Evolutionary conservation across 2,113 vertebrate species (phyloP), one percentile per base, ranked within the genome.

Genomic region (Mugil cephalus): DNA sequence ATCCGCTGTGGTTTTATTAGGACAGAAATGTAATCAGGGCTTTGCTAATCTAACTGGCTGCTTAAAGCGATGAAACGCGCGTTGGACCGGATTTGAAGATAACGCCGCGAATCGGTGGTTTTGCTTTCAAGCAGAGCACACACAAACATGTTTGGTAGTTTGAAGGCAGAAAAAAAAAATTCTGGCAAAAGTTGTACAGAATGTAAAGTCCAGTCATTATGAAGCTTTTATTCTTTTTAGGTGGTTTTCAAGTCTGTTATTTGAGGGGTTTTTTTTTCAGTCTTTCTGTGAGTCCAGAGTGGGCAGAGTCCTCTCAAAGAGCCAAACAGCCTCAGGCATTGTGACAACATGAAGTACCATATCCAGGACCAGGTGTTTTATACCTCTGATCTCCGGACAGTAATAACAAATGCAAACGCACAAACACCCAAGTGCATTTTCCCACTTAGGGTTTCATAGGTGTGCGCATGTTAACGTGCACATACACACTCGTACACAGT

Each of bases 331-430:
- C 8, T 10, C 6, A 43, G 1, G 45, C 40, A 42, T 45, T 40
- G 83, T 70, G 54, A 48, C 61, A 39, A 70, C 66, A 39, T 79
- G 13, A 75, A 70, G 67, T 80, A 30, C 3, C 3, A 30, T 30
- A 81, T 88, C 65, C 80, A 87, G 80, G 79, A 52, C n/a, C 80
- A 86, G 79, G 68, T 36, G 61, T 85, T 63, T 74, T 68, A 79
- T 70, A 74, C 78, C 50, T 53, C 42, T 42, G 38, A 66, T 8
- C 40, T 5, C 36, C 4, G 11, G 11, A 42, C 12, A 19, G 9
- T 52, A 14, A 48, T 35, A 43, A 1, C 0, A 38, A 42, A 46
- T 56, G 30, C 11, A 36, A 34, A 62, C 42, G 10, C 11, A 12
- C 2, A 35, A 17, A 53, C 48, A 46, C 2, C 1, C 15, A 17